Evolutionary conservation across 2,113 vertebrate genomes (phyloP).

Genomic region (Tragelaphus scriptus): DNA sequence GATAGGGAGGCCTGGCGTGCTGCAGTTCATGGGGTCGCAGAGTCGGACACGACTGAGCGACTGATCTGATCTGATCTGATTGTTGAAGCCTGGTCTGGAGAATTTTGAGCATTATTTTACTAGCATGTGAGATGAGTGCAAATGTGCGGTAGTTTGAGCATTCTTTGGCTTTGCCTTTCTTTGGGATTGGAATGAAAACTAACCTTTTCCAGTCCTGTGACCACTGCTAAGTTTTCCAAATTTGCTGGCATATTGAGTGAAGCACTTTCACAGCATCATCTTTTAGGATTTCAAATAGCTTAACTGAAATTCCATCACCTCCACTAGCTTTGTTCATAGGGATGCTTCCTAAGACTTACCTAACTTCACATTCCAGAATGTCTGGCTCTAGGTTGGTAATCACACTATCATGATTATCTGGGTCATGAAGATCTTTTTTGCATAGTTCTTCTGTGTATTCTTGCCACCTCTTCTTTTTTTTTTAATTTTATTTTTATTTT

Average conservation of each 20-base stretch:
- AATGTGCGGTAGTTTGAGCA: background rate
- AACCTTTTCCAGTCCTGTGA: background rate
- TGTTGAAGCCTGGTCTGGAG: background rate
- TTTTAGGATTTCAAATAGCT: background rate
- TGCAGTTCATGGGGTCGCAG: too few relatives aligned
- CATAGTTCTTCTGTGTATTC: background rate
- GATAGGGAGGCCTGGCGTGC: too few relatives aligned
- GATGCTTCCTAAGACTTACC: background rate
- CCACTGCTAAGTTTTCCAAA: background rate
- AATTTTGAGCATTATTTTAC: background rate
- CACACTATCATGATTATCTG: background rate
- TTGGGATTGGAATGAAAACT: background rate
- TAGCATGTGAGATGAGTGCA: background rate
- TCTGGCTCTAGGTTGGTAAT: background rate
- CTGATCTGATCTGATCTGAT: too few relatives aligned
- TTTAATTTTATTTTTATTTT: too few relatives aligned
- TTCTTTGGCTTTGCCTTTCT: background rate
- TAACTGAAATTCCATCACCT: background rate
- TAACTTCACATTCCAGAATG: background rate
- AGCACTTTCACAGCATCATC: background rate
- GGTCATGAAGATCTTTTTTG: background rate
- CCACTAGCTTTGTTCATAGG: background rate
- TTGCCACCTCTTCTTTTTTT: background rate
- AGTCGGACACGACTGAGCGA: too few relatives aligned
- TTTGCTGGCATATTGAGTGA: background rate